These are phyloP conservation scores for Caenorhabditis japonica DNA, from an alignment of 2,888 invertebrate genomes.

Conservation along the genomic window DNA sequence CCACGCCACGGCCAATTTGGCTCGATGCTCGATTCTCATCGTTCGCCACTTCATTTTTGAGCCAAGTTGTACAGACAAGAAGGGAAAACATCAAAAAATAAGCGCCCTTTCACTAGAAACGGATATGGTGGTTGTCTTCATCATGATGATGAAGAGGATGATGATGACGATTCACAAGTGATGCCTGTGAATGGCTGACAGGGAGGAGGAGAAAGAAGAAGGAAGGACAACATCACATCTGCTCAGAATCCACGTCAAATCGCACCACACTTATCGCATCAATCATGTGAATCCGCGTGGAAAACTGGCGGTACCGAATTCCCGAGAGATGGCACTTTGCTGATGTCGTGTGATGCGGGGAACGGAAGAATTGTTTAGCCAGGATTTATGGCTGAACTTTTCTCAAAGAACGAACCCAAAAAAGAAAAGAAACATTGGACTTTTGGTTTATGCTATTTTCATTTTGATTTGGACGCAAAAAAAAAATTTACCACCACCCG, in stretches of 20 bases:
- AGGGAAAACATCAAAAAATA: constrained; percentile 9
- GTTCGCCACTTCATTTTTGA: neutral
- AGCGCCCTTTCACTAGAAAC: too few relatives aligned
- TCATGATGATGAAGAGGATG: constrained; percentile 31
- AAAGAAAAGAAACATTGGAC: too few relatives aligned
- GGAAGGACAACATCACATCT: neutral
- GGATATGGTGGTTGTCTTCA: constrained; percentile 20
- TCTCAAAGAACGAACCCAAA: too few relatives aligned
- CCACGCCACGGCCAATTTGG: neutral
- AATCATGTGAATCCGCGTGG: constrained; percentile 50
- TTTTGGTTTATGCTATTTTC: too few relatives aligned
- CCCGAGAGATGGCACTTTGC: constrained; percentile 27
- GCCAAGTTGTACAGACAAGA: neutral
- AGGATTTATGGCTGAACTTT: too few relatives aligned
- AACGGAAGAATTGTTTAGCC: constrained; percentile 28
- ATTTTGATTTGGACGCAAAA: too few relatives aligned
- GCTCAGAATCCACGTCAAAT: constrained; percentile 46
- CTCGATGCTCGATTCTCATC: too few relatives aligned
- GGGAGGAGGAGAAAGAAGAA: too few relatives aligned
- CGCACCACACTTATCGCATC: constrained; percentile 52
- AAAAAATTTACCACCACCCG: too few relatives aligned
- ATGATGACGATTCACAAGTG: constrained; percentile 12
- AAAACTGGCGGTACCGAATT: constrained; percentile 29
- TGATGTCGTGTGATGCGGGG: neutral
- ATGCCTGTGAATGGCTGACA: constrained; percentile 10